Percentiles rank a stretch among this genome's conserved stretches.
Conservation (phyloP, 1,140 invertebrate species). For the Tetragnatha versicolor region DNA sequence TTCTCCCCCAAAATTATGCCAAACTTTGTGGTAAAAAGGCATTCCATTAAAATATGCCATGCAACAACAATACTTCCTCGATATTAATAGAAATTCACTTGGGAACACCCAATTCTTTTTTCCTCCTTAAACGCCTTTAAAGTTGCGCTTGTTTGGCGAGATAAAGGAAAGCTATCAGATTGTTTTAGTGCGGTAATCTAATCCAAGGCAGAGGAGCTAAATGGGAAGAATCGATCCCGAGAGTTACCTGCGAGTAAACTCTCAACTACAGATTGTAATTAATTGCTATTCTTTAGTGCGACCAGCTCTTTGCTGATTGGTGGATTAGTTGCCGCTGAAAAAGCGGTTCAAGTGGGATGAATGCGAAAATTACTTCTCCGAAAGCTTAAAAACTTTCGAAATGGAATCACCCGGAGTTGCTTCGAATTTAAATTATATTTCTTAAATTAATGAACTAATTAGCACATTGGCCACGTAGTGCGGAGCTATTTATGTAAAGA, state of each 20-base stretch:
- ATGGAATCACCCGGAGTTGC: slow-evolving; percentile 28
- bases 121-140: too few species aligned
- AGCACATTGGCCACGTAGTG: slow-evolving; percentile 42
- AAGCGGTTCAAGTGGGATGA: slow-evolving; percentile 54
- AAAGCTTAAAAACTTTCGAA: slow-evolving; percentile 52
- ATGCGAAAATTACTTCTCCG: slow-evolving; percentile 42
- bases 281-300: slow-evolving; percentile 49
- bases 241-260: slow-evolving; percentile 21
- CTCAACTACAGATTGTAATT: slow-evolving; percentile 42
- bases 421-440: slow-evolving; percentile 50
- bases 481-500: slow-evolving; percentile 39
- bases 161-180: too few species aligned
- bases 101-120: too few species aligned
- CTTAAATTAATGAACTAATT: slow-evolving; percentile 55
- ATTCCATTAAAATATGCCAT: too few species aligned
- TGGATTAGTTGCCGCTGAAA: slow-evolving; percentile 45
- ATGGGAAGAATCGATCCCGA: too few species aligned
- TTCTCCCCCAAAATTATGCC: too few species aligned
- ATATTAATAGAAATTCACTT: too few species aligned
- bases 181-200: too few species aligned
- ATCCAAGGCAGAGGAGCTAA: too few species aligned
- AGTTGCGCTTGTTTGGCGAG: too few species aligned
- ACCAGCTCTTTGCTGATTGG: slow-evolving; percentile 47
- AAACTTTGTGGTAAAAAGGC: too few species aligned
- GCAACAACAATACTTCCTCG: too few species aligned